Evolutionary conservation across 2,888 invertebrate species (phyloP), one percentile per base, ranked within the genome.

Genomic region (Kuschelorhynchus macadamiae): DNA sequence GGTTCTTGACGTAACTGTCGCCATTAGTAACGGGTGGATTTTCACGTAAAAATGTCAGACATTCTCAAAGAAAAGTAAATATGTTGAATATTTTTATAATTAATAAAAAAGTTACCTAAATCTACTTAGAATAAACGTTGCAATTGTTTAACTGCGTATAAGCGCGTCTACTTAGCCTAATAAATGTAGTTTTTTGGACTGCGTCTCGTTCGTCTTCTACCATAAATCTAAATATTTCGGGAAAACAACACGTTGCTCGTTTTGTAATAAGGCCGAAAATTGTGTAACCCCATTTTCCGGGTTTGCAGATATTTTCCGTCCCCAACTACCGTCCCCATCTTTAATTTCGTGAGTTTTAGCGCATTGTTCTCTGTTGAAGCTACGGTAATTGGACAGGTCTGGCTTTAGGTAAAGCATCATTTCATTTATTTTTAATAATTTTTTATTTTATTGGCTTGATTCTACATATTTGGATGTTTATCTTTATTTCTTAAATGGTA

Each of bases 291-390:
- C 3, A 11, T 56, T 63, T 63, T 63, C 63, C 63, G 63, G 55
- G 56, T 46, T 50, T 63, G 63, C 63, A 56, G 63, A 63, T 63
- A 63, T 63, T 63, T 63, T 42, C 32, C 63, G 55, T 63, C 39
- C 63, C 56, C 39, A 32, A 32, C 33, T 33, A 25, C 32, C 30
- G 21, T 36, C 33, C 57, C 41, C 44, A 21, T 32, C 25, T 47
- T 60, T 49, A 60, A 60, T 14, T 49, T 39, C 18, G 49, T 18
- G 4, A 63, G 32, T 63, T 63, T 46, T 63, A 18, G 56, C 30
- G 39, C 36, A 36, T n/a, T n/a, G n/a, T n/a, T n/a, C n/a, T n/a
- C n/a, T n/a, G n/a, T n/a, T n/a, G n/a, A n/a, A n/a, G n/a, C n/a
- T n/a, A n/a, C n/a, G n/a, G n/a, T n/a, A n/a, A n/a, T n/a, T n/a